Percentiles rank a stretch among this genome's conserved stretches.
phyloP scores from a whole-genome alignment of 2,113 vertebrate species.

The Siphamia tubifer region DNA sequence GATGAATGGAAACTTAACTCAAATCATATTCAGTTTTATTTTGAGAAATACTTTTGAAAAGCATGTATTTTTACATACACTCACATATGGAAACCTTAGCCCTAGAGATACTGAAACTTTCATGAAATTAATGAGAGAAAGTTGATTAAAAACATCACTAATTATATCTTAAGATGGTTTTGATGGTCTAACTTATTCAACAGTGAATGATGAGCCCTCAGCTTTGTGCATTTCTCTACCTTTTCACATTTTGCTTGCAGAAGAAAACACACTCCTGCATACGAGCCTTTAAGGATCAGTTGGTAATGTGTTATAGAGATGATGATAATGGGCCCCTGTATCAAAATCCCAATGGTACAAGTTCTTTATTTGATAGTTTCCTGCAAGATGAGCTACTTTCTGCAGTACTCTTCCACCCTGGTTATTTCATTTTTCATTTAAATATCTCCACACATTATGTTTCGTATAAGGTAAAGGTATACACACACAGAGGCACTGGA shows the following conservation, averaged over 20 bases:
- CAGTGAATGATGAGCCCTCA: neutral
- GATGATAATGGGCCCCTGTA: slow-evolving; percentile 24
- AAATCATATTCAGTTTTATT: slow-evolving; percentile 21
- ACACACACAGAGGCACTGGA: neutral
- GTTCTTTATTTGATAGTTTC: neutral
- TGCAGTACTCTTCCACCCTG: neutral
- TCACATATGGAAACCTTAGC: neutral
- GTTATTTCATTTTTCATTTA: slow-evolving; percentile 8
- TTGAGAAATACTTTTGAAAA: neutral
- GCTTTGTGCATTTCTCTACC: neutral
- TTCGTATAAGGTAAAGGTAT: neutral
- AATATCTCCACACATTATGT: slow-evolving; percentile 8
- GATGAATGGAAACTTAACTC: neutral
- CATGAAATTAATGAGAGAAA: neutral
- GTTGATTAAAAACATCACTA: neutral
- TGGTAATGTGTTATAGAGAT: slow-evolving; percentile 36
- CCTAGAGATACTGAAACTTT: neutral
- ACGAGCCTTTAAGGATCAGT: slow-evolving; percentile 12
- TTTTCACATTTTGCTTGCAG: slow-evolving; percentile 32
- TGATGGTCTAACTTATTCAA: neutral
- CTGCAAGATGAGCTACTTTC: neutral
- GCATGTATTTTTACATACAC: neutral
- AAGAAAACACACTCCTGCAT: slow-evolving; percentile 5
- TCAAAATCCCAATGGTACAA: slow-evolving; percentile 22
- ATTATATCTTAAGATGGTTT: neutral